A percentile compares a stretch with the other conserved stretches of the same genome.
These are phyloP conservation scores for Siderastrea siderea DNA, from an alignment of 92 coral and sea anemone species.

Conservation along the genomic window DNA sequence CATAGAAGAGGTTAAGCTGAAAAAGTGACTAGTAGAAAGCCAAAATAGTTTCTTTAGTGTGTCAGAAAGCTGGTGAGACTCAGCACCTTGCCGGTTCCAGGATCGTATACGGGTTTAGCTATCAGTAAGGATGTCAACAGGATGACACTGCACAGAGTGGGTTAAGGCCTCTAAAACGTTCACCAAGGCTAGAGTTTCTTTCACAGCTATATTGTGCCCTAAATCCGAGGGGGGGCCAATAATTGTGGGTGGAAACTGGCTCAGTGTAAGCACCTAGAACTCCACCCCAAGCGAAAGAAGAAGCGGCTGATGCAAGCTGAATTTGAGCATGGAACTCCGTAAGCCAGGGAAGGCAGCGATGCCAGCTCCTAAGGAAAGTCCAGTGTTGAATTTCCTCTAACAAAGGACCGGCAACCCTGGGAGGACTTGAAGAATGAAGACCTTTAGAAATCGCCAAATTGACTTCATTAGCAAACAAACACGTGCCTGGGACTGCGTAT, in stretches of 20 bases:
- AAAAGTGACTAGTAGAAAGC: background rate
- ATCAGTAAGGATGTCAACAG: background rate
- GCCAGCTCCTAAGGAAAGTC: background rate
- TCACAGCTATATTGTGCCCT: background rate
- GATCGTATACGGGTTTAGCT: background rate
- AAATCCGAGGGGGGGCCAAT: background rate
- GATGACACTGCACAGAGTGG: background rate
- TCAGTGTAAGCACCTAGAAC: background rate
- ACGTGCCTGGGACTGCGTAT: conserved; percentile 14
- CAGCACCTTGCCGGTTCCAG: background rate
- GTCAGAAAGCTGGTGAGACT: background rate
- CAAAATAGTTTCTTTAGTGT: background rate
- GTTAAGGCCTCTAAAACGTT: background rate
- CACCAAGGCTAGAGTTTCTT: conserved; percentile 5
- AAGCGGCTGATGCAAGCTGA: background rate
- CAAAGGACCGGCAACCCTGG: background rate
- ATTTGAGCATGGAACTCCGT: background rate
- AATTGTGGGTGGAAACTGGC: background rate
- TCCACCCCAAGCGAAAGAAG: background rate
- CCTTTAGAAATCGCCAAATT: conserved; percentile 19
- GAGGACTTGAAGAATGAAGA: background rate
- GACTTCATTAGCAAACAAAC: conserved; percentile 6
- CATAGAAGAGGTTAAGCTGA: background rate
- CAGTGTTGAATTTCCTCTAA: background rate
- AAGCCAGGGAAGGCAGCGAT: background rate